These are phyloP conservation scores for Steinernema hermaphroditum DNA, from an alignment of 2,888 invertebrate species.

Conservation along the genomic window DNA sequence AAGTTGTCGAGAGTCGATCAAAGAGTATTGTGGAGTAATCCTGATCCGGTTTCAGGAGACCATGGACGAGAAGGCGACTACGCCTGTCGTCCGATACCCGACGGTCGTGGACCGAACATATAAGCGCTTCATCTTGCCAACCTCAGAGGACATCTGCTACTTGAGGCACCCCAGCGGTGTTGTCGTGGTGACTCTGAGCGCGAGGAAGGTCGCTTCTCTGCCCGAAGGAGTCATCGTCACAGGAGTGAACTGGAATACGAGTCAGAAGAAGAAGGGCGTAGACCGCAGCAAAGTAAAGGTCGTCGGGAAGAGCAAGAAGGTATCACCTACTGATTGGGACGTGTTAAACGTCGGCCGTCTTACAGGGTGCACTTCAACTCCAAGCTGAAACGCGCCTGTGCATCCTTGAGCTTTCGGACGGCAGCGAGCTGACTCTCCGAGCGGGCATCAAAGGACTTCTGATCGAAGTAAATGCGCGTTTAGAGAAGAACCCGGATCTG, in stretches of 20 bases:
- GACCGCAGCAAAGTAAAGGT: constrained; percentile 41
- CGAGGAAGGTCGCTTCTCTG: neutral
- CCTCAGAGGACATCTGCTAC: constrained; percentile 35
- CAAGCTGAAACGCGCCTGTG: constrained; percentile 41
- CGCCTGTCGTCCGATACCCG: constrained; percentile 1
- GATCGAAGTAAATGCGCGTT: constrained; percentile 42
- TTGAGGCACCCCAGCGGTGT: constrained; percentile 45
- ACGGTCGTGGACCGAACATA: constrained; percentile 23
- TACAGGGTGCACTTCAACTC: constrained; percentile 40
- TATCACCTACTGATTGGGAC: constrained; percentile 8
- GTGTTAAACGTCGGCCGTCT: neutral
- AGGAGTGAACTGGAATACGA: constrained; percentile 34
- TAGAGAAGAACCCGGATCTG: constrained; percentile 40
- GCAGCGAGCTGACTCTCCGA: constrained; percentile 39
- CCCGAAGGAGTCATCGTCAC: constrained; percentile 31
- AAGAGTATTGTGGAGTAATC: too few species aligned
- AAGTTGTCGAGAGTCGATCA: too few species aligned
- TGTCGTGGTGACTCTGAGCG: constrained; percentile 37
- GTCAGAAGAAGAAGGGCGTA: constrained; percentile 37
- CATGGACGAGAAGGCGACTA: neutral
- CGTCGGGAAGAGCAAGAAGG: constrained; percentile 48
- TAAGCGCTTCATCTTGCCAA: neutral
- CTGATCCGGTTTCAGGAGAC: too few species aligned
- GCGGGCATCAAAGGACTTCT: constrained; percentile 42
- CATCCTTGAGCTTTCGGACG: constrained; percentile 36